Conservation (phyloP, 2,797 vertebrate species). For the Arnoldichthys spilopterus region DNA sequence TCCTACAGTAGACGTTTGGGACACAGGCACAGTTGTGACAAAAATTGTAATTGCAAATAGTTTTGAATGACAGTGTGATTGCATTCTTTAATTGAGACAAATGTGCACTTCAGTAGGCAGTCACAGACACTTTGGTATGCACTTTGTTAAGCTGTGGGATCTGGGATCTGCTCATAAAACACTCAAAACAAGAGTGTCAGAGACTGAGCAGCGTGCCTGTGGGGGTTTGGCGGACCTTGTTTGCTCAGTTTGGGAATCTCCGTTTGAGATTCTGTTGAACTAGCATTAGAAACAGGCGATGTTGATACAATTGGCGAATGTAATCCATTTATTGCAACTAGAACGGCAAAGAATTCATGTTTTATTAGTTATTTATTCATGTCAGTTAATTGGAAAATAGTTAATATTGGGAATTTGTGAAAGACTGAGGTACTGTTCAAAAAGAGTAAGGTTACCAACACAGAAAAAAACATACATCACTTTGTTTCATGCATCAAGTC, state of each 20-base stretch:
- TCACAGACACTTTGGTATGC: not conserved
- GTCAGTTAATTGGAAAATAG: too few relatives aligned
- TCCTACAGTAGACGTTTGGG: conserved; percentile 1
- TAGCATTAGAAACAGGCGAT: not conserved
- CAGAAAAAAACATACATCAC: too few relatives aligned
- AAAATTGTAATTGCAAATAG: not conserved
- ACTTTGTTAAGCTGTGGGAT: conserved; percentile 11
- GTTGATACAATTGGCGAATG: not conserved
- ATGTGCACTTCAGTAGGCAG: not conserved
- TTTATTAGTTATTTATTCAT: too few relatives aligned
- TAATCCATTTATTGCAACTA: not conserved
- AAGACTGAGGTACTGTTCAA: too few relatives aligned
- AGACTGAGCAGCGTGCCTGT: not conserved
- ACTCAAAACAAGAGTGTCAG: not conserved
- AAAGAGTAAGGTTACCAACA: too few relatives aligned
- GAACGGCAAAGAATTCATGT: too few relatives aligned
- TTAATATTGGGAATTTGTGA: too few relatives aligned
- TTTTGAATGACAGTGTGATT: conserved; percentile 6
- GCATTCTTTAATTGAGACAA: conserved; percentile 11
- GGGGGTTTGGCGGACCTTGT: not conserved
- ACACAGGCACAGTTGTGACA: not conserved
- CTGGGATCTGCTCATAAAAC: conserved; percentile 5
- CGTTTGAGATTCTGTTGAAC: not conserved
- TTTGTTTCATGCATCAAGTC: too few relatives aligned
- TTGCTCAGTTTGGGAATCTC: not conserved